Base-by-base conservation (phyloP, 2,888 invertebrate genomes). In the Drosophila peninsularis region DNA sequence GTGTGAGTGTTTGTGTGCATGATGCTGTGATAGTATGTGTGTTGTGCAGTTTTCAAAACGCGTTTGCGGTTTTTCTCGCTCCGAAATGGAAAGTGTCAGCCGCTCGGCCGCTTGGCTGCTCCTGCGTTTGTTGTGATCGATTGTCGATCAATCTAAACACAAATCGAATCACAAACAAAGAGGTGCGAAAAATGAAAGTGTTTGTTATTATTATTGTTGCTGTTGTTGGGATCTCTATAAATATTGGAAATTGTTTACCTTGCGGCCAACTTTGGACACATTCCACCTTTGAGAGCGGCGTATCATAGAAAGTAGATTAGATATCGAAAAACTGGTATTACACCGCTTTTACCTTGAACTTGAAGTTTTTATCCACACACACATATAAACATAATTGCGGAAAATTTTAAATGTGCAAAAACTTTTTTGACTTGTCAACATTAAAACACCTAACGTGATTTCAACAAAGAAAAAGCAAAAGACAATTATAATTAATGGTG, bases 141-240 rank as follows among this genome's bases (percentile, higher is more conserved):
- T 58, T 52, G 61, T 10, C 41, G 54, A 75, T 81, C 67, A 76
- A 54, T 71, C 74, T 45, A 53, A 30, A 52, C 45, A 54, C 66
- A 61, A 69, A 53, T 64, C 58, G 68, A 64, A 37, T 14, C 19
- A 32, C 61, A 56, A 72, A 41, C 47, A 62, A 79, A 70, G 64
- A 89, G 88, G 85, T 84, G 89, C 66, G 85, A 84, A 81, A 60
- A 89, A 70, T 84, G 88, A 89, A 84, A 89, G 86, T 75, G 71
- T 54, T 53, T 62, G 17, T 56, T 32, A 34, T 47, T 45, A 19
- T 44, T 49, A 13, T 32, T 47, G 32, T 41, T 50, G 32, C 32
- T 45, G 45, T 10, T 30, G 30, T 7, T 30, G 30, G 30, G 21
- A 19, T 41, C 30, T 21, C 36, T 53, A 45, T 36, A 49, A 14